Percentiles rank a stretch among this genome's conserved stretches.
phyloP scores from a whole-genome alignment of 1,140 invertebrate genomes.

The Bombyx mandarina region DNA sequence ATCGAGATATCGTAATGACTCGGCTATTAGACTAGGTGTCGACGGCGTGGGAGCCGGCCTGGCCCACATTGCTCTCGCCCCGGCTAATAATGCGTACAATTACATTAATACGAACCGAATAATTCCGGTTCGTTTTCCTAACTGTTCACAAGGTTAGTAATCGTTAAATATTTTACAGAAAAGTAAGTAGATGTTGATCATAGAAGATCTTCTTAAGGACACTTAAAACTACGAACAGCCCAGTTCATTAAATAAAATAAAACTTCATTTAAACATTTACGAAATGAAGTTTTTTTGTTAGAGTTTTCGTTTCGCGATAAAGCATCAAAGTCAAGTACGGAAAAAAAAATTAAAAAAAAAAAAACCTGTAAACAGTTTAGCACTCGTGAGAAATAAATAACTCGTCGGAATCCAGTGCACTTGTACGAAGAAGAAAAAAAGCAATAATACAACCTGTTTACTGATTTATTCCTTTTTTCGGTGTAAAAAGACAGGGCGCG shows the following conservation, averaged over 20 bases:
- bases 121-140: slow-evolving; percentile 25
- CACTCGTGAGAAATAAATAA: no score
- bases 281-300: no score
- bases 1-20: slow-evolving; percentile 51
- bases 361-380: not conserved
- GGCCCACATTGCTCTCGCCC: slow-evolving; percentile 43
- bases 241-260: no score
- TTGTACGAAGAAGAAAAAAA: slow-evolving; percentile 26
- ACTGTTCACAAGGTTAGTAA: slow-evolving; percentile 5
- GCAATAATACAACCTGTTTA: slow-evolving; percentile 43
- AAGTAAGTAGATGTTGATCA: no score
- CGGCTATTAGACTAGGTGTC: slow-evolving; percentile 54
- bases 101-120: slow-evolving; percentile 57
- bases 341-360: slow-evolving; percentile 4
- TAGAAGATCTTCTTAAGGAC: no score
- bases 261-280: no score
- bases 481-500: slow-evolving; percentile 35
- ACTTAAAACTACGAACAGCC: no score
- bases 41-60: slow-evolving; percentile 52
- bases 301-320: not conserved
- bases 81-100: slow-evolving; percentile 53
- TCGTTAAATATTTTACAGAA: no score
- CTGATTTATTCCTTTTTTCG: slow-evolving; percentile 17
- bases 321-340: no score
- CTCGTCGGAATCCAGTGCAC: slow-evolving; percentile 14